Evolutionary conservation across 2,888 invertebrate genomes (phyloP).

Genomic region (Eupeodes luniger): DNA sequence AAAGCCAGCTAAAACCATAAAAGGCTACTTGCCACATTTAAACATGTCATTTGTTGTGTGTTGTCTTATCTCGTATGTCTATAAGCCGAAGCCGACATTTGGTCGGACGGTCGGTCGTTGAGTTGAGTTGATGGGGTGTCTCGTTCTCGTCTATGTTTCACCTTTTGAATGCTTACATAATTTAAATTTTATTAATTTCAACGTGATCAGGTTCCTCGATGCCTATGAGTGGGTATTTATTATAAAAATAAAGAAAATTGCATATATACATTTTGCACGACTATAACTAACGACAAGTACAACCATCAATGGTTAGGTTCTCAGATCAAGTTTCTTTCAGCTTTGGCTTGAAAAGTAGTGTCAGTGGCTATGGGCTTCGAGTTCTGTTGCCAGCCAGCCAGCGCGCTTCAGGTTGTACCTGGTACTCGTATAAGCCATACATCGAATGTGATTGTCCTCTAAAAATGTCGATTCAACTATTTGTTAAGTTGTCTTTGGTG

Average conservation of each 20-base stretch:
- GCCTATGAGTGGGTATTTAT: neutral
- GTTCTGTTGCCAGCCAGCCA: slow-evolving; percentile 16
- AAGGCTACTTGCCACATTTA: slow-evolving; percentile 58
- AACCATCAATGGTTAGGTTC: slow-evolving; percentile 38
- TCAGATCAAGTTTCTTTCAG: slow-evolving; percentile 54
- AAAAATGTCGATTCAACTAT: slow-evolving; percentile 51
- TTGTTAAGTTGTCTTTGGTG: slow-evolving; percentile 11
- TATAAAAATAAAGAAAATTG: slow-evolving; percentile 28
- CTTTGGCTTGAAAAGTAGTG: slow-evolving; percentile 5
- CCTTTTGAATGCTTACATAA: slow-evolving; percentile 45
- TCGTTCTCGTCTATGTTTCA: slow-evolving; percentile 4
- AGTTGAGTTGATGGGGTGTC: neutral
- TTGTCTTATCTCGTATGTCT: slow-evolving; percentile 39
- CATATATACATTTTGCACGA: slow-evolving; percentile 48
- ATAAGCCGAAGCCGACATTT: neutral
- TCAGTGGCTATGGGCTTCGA: slow-evolving; percentile 16
- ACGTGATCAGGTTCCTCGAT: slow-evolving; percentile 58
- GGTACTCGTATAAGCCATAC: neutral
- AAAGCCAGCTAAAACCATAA: slow-evolving; percentile 50
- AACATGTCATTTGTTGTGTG: slow-evolving; percentile 28
- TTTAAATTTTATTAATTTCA: slow-evolving; percentile 45
- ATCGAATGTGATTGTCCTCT: slow-evolving; percentile 48
- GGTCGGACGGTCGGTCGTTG: neutral
- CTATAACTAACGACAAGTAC: neutral
- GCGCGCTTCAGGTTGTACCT: neutral